Evolutionary conservation across 2,113 vertebrate species (phyloP).

Genomic region (Pionites leucogaster): DNA sequence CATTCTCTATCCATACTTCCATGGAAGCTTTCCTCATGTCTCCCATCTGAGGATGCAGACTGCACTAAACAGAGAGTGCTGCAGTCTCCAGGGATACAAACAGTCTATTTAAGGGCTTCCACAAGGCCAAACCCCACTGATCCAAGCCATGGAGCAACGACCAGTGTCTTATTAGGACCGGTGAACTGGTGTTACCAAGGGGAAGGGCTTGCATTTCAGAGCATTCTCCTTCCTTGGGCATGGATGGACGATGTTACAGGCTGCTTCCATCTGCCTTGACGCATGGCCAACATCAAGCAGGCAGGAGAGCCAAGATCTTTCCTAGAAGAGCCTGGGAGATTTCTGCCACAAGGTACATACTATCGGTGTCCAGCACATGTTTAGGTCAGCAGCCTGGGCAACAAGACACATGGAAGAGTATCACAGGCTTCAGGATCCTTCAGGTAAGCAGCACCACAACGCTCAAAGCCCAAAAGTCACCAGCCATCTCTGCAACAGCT

Average conservation of each 20-base stretch:
- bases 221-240: conserved; percentile 7
- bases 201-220: conserved; percentile 3
- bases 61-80: not conserved
- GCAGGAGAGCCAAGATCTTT: conserved; percentile 4
- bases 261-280: conserved; percentile 20
- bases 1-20: not conserved
- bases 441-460: not conserved
- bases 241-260: not conserved
- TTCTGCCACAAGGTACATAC: not conserved
- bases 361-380: not conserved
- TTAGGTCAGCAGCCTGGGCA: not conserved
- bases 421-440: not conserved
- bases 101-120: not conserved
- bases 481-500: not conserved
- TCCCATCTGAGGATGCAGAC: not conserved
- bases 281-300: not conserved
- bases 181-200: not conserved
- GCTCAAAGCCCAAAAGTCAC: not conserved
- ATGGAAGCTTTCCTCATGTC: not conserved
- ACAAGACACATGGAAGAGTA: not conserved
- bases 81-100: not conserved
- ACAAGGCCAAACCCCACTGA: not conserved
- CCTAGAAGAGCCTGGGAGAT: not conserved
- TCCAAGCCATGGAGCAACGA: not conserved
- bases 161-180: not conserved